phyloP scores from a whole-genome alignment of 1,140 invertebrate species.

The Penaeus vannamei region DNA sequence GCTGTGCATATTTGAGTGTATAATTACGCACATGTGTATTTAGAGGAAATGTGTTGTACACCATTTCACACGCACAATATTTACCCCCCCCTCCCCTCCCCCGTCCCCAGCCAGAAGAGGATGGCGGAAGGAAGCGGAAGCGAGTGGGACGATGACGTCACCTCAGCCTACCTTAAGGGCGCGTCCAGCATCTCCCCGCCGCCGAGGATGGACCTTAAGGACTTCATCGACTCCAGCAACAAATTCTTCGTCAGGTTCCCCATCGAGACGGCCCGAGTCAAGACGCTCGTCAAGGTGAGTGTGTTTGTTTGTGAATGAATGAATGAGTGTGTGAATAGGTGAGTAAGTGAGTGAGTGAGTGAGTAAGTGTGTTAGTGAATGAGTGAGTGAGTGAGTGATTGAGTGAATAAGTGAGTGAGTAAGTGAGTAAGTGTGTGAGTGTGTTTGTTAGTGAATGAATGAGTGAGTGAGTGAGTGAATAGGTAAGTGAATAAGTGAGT shows the following conservation, averaged over 20 bases:
- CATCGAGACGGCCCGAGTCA: slow-evolving; percentile 25
- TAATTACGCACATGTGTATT: background rate
- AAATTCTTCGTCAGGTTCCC: slow-evolving; percentile 47
- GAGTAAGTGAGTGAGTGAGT: too few relatives aligned
- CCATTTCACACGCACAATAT: too few relatives aligned
- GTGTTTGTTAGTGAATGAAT: too few relatives aligned
- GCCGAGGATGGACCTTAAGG: background rate
- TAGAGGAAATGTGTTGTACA: background rate
- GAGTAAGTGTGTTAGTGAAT: too few relatives aligned
- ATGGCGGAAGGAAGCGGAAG: background rate
- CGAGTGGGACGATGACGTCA: slow-evolving; percentile 25
- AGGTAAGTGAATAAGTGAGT: too few relatives aligned
- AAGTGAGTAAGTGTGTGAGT: too few relatives aligned
- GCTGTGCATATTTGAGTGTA: background rate
- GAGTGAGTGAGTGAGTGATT: too few relatives aligned
- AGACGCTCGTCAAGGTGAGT: slow-evolving; percentile 39
- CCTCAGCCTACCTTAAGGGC: slow-evolving; percentile 38
- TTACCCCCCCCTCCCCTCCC: background rate
- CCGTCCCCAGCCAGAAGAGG: background rate
- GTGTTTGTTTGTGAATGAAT: too few relatives aligned
- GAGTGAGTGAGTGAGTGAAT: too few relatives aligned
- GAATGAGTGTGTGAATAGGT: too few relatives aligned
- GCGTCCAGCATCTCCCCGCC: slow-evolving; percentile 7
- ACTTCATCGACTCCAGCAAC: slow-evolving; percentile 39
- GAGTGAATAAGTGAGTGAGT: too few relatives aligned